These are phyloP conservation scores for Eulemur rufifrons DNA, from an alignment of 2,113 vertebrate species.

Conservation along the genomic window DNA sequence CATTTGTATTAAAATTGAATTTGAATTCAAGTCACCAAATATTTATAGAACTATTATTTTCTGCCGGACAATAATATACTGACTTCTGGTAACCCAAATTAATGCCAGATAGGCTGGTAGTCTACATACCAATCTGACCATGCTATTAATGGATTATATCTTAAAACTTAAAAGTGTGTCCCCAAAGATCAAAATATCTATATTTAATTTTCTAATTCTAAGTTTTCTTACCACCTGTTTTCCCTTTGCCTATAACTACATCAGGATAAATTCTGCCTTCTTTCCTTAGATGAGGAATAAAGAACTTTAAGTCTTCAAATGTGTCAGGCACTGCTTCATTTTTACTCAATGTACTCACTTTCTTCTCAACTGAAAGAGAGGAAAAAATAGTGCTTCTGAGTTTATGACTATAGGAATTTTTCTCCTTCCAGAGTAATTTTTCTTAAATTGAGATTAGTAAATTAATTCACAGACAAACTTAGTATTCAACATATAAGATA, in stretches of 20 bases:
- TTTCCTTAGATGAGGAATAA: conserved; percentile 89
- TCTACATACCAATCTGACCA: background rate
- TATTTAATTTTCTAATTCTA: background rate
- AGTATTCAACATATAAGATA: background rate
- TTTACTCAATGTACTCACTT: conserved; percentile 37
- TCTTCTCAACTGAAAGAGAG: conserved; percentile 75
- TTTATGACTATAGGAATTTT: background rate
- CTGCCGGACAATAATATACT: background rate
- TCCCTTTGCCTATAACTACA: conserved; percentile 85
- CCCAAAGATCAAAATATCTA: background rate
- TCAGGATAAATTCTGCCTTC: conserved; percentile 84
- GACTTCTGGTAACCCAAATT: background rate
- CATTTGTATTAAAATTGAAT: background rate
- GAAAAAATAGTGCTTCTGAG: background rate
- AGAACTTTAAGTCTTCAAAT: conserved; percentile 83
- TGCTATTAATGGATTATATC: background rate
- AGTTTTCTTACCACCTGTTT: conserved; percentile 85
- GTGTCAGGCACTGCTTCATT: background rate
- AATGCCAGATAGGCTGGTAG: background rate
- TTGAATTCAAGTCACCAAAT: background rate
- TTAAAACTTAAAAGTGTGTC: conserved; percentile 7
- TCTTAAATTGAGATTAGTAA: background rate
- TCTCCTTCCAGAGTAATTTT: background rate
- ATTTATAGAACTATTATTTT: background rate
- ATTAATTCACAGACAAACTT: background rate